Evolutionary conservation across 2,888 invertebrate genomes (phyloP).

Genomic region (Halictus quadricinctus): DNA sequence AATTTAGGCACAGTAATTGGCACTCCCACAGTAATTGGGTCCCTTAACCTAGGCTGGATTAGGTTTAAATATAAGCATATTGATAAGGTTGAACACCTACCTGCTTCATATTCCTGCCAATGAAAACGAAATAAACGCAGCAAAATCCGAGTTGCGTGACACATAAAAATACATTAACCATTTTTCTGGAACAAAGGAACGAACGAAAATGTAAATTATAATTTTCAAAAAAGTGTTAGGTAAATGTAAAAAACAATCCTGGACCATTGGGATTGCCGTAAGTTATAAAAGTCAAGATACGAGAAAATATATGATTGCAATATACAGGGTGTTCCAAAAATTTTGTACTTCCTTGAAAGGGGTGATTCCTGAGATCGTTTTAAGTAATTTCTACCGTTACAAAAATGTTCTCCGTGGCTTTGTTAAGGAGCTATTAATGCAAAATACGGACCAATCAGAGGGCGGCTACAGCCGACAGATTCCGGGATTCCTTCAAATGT

Average conservation of each 20-base stretch:
- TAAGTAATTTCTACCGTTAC: too few relatives aligned
- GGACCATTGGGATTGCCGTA: neutral
- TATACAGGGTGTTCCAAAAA: too few relatives aligned
- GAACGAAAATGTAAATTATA: slow-evolving; percentile 47
- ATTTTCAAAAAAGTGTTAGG: neutral
- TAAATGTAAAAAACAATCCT: neutral
- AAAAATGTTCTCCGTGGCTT: too few relatives aligned
- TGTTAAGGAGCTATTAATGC: too few relatives aligned
- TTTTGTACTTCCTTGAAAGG: too few relatives aligned
- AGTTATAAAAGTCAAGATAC: neutral
- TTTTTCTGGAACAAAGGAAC: slow-evolving; percentile 77
- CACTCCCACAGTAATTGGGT: too few relatives aligned
- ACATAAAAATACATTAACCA: slow-evolving; percentile 94
- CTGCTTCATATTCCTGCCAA: slow-evolving; percentile 92
- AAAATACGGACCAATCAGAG: too few relatives aligned
- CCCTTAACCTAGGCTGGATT: neutral
- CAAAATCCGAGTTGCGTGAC: slow-evolving; percentile 99
- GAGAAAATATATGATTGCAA: neutral
- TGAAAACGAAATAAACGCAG: slow-evolving; percentile 98
- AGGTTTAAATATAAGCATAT: neutral
- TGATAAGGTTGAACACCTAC: slow-evolving; percentile 80
- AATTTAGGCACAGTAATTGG: too few relatives aligned
- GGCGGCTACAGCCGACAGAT: too few relatives aligned
- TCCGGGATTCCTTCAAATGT: too few relatives aligned
- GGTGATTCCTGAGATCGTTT: too few relatives aligned